Conservation (phyloP, 2,113 vertebrate genomes). For the Semnopithecus entellus region DNA sequence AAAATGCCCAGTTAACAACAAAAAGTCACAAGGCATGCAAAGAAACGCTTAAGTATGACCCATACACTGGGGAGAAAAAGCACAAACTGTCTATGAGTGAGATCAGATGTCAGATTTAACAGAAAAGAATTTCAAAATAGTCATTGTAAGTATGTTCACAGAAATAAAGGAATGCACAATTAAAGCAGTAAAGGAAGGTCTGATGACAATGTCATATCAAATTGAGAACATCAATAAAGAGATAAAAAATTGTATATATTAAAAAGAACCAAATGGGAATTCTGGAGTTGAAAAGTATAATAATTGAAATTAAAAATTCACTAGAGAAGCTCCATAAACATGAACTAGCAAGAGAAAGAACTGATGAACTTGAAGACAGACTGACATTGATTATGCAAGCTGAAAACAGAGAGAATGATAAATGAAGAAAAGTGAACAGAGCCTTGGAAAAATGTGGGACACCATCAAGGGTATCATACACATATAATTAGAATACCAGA, state of each 20-base stretch:
- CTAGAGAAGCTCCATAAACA: neutral
- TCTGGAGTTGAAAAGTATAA: neutral
- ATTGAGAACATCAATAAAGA: neutral
- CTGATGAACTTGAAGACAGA: neutral
- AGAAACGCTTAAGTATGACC: neutral
- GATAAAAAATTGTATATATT: neutral
- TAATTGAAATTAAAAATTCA: neutral
- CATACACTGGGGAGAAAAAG: neutral
- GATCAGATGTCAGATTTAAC: neutral
- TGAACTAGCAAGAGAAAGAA: neutral
- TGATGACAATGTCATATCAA: neutral
- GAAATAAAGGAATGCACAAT: neutral
- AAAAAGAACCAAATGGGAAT: neutral
- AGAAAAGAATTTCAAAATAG: neutral
- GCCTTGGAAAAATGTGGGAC: neutral
- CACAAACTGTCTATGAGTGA: neutral
- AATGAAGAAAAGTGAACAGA: neutral
- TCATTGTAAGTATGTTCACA: neutral
- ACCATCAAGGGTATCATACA: neutral
- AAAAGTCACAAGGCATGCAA: neutral
- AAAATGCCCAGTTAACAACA: neutral
- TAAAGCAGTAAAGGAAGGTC: neutral
- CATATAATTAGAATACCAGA: neutral
- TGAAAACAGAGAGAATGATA: neutral
- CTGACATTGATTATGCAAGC: neutral